Evolutionary conservation across 2,888 invertebrate genomes (phyloP).

Genomic region (Steinernema scapterisci): DNA sequence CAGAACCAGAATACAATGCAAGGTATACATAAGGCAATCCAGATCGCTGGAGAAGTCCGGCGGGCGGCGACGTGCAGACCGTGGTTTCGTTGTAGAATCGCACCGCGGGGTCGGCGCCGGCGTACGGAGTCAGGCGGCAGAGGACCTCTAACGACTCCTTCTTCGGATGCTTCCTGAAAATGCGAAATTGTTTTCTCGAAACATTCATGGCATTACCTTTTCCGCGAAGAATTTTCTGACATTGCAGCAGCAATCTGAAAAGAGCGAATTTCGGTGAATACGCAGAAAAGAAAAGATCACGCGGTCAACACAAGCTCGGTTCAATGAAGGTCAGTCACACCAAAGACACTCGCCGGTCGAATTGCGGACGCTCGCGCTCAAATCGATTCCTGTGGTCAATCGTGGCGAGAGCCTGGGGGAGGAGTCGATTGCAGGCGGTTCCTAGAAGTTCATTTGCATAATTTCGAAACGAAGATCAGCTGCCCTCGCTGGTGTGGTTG

Average conservation of each 20-base stretch:
- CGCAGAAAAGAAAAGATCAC: background rate
- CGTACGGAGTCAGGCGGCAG: conserved; percentile 57
- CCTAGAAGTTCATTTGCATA: no score
- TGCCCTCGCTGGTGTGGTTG: no score
- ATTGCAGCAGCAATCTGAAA: background rate
- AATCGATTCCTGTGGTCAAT: conserved; percentile 5
- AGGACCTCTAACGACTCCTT: conserved; percentile 51
- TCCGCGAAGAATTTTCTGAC: background rate
- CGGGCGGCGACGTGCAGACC: conserved; percentile 50
- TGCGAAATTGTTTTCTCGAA: background rate
- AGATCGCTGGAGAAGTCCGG: conserved; percentile 38
- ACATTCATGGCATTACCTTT: background rate
- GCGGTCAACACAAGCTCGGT: background rate
- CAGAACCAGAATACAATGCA: background rate
- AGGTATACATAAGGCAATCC: conserved; percentile 46
- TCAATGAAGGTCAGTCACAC: no score
- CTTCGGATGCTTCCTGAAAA: conserved; percentile 18
- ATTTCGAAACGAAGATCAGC: no score
- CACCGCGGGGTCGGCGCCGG: conserved; percentile 50
- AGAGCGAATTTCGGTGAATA: background rate
- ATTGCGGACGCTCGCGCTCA: conserved; percentile 27
- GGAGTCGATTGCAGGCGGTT: no score
- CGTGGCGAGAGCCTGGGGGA: conserved; percentile 19
- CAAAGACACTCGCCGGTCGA: background rate
- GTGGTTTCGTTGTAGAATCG: conserved; percentile 48